A percentile compares a stretch with the other conserved stretches of the same genome.
These are phyloP conservation scores for Aurelia aurita complex sp. Pacific DNA, from an alignment of 30 jellyfish, hydroid and myxozoan genomes.

Conservation along the genomic window DNA sequence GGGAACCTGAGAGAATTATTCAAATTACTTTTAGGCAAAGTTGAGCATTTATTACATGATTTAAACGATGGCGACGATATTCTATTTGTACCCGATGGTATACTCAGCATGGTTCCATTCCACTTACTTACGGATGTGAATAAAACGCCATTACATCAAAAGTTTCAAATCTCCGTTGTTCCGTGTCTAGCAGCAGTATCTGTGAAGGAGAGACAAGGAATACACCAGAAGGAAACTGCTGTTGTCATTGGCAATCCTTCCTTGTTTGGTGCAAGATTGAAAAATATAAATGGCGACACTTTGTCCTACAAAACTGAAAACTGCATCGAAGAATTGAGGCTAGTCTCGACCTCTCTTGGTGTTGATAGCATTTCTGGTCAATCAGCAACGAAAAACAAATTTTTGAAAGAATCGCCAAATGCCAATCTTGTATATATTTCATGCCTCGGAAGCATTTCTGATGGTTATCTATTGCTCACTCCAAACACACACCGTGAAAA, in stretches of 20 bases:
- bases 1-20: constrained; percentile 33
- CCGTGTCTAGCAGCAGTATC: constrained; percentile 57
- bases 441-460: constrained; percentile 23
- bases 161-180: constrained; percentile 20
- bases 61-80: background rate
- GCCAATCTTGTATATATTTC: constrained; percentile 39
- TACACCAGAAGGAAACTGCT: background rate
- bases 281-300: constrained; percentile 41
- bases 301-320: constrained; percentile 32
- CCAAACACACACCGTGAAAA: constrained; percentile 58
- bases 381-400: constrained; percentile 36
- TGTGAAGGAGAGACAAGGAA: background rate
- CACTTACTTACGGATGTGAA: constrained; percentile 39
- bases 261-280: constrained; percentile 26
- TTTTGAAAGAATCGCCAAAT: constrained; percentile 6
- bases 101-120: constrained; percentile 51
- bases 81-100: constrained; percentile 51
- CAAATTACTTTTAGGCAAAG: constrained; percentile 36
- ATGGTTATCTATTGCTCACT: constrained; percentile 38
- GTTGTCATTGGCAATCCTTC: constrained; percentile 63
- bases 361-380: constrained; percentile 21
- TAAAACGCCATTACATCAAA: constrained; percentile 27
- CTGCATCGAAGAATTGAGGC: constrained; percentile 32
- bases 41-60: constrained; percentile 46
- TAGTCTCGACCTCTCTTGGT: constrained; percentile 50